Conservation (phyloP, 1,140 invertebrate species). For the Scaptodrosophila lebanonensis region DNA sequence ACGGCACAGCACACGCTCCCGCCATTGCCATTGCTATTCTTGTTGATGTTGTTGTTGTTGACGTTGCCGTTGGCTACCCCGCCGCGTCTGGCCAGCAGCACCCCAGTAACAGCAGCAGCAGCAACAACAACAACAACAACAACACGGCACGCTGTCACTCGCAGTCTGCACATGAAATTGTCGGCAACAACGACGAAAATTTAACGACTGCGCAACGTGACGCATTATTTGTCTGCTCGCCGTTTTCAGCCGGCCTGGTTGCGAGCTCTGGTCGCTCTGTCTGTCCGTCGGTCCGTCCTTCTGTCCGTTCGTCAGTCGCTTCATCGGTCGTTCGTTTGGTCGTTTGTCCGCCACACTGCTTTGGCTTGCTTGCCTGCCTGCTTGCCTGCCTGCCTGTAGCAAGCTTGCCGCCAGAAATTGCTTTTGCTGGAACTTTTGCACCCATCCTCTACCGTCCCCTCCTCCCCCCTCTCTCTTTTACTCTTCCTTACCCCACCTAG, state of each 20-base stretch:
- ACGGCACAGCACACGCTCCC: too few relatives aligned
- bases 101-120: constrained; percentile 66
- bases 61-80: constrained; percentile 10
- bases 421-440: constrained; percentile 53
- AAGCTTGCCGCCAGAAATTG: constrained; percentile 67
- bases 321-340: constrained; percentile 41
- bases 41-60: too few relatives aligned
- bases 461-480: not conserved
- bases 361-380: constrained; percentile 15
- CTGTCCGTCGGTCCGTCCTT: too few relatives aligned
- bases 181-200: constrained; percentile 60
- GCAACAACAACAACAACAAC: constrained; percentile 18
- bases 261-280: too few relatives aligned
- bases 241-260: too few relatives aligned
- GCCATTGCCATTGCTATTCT: too few relatives aligned
- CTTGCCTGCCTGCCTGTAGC: constrained; percentile 29
- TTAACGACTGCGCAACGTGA: constrained; percentile 74
- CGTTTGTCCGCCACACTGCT: too few relatives aligned
- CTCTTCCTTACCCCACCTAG: not conserved
- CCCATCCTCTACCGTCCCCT: constrained; percentile 16
- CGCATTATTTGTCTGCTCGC: constrained; percentile 66
- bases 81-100: constrained; percentile 35
- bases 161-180: not conserved
- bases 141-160: not conserved
- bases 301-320: too few relatives aligned